Percentiles rank a stretch among this genome's conserved stretches.
Conservation (phyloP, 2,797 vertebrate genomes). For the Diplodus sargus region DNA sequence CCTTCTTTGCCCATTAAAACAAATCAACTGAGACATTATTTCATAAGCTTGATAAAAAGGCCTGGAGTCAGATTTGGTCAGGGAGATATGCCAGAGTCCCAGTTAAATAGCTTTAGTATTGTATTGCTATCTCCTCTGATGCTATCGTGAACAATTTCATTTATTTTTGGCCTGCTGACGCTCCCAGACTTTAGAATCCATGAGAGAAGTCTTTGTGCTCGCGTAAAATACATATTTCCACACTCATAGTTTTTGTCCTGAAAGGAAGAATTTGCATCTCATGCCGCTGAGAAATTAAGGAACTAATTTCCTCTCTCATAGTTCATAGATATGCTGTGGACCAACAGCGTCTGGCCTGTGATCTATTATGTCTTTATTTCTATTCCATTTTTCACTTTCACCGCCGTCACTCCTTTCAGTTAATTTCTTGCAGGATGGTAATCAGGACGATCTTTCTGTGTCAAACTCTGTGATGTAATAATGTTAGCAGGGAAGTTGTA, state of each 20-base stretch:
- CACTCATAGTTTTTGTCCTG: neutral
- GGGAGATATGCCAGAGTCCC: slow-evolving; percentile 69
- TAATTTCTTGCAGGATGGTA: slow-evolving; percentile 15
- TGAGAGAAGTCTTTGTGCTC: slow-evolving; percentile 31
- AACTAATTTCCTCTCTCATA: slow-evolving; percentile 21
- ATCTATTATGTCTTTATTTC: neutral
- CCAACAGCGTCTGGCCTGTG: neutral
- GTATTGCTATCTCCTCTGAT: slow-evolving; percentile 69
- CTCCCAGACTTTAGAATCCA: slow-evolving; percentile 47
- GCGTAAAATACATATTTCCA: slow-evolving; percentile 44
- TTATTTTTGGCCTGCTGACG: slow-evolving; percentile 57
- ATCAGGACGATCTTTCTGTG: slow-evolving; percentile 24
- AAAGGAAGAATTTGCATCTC: slow-evolving; percentile 17
- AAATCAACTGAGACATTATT: slow-evolving; percentile 75
- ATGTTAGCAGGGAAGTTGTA: slow-evolving; percentile 4
- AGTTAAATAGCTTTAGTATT: slow-evolving; percentile 74
- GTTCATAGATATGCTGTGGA: slow-evolving; percentile 20
- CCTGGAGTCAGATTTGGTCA: slow-evolving; percentile 66
- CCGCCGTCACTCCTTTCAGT: neutral
- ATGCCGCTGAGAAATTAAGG: neutral
- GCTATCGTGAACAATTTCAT: slow-evolving; percentile 69
- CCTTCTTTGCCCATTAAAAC: slow-evolving; percentile 69
- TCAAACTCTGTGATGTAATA: slow-evolving; percentile 48
- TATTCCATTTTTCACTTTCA: neutral
- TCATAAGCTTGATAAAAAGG: slow-evolving; percentile 71